A percentile compares a stretch with the other conserved stretches of the same genome.
These are phyloP conservation scores for Cheilosia vernalis DNA, from an alignment of 2,888 invertebrate genomes.

Conservation along the genomic window DNA sequence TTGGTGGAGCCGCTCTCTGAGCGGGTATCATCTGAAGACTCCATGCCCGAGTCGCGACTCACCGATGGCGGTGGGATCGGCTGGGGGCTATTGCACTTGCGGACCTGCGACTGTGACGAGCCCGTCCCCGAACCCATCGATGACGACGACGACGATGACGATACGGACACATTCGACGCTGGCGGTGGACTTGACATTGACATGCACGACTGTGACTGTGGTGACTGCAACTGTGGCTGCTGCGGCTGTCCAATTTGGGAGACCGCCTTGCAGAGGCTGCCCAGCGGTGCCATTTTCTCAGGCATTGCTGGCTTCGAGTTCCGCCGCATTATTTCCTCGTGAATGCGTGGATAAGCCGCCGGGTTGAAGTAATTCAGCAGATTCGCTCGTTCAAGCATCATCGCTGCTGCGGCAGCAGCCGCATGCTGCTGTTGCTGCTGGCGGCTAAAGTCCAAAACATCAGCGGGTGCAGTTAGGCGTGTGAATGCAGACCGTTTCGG, in stretches of 20 bases:
- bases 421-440: constrained; percentile 81
- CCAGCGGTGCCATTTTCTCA: constrained; percentile 85
- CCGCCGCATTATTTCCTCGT: constrained; percentile 82
- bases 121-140: constrained; percentile 77
- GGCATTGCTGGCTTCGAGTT: constrained; percentile 77
- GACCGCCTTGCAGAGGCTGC: constrained; percentile 88
- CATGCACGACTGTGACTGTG: constrained; percentile 77
- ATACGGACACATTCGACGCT: constrained; percentile 75
- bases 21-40: constrained; percentile 83
- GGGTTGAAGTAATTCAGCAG: constrained; percentile 83
- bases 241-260: constrained; percentile 86
- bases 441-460: constrained; percentile 82
- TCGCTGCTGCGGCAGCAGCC: constrained; percentile 81
- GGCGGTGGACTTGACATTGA: constrained; percentile 76
- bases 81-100: constrained; percentile 80
- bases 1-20: constrained; percentile 83
- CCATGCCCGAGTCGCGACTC: constrained; percentile 83
- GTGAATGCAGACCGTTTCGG: constrained; percentile 80
- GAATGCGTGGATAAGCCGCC: constrained; percentile 82
- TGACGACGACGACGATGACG: constrained; percentile 78
- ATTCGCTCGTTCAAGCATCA: constrained; percentile 83
- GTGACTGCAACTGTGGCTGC: constrained; percentile 73
- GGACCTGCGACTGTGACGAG: constrained; percentile 52
- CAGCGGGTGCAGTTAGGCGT: constrained; percentile 77
- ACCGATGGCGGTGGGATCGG: constrained; percentile 82